These are phyloP conservation scores for Pentamera pediparva DNA, from an alignment of 53 echinoderm and acorn worm genomes.

Conservation along the genomic window DNA sequence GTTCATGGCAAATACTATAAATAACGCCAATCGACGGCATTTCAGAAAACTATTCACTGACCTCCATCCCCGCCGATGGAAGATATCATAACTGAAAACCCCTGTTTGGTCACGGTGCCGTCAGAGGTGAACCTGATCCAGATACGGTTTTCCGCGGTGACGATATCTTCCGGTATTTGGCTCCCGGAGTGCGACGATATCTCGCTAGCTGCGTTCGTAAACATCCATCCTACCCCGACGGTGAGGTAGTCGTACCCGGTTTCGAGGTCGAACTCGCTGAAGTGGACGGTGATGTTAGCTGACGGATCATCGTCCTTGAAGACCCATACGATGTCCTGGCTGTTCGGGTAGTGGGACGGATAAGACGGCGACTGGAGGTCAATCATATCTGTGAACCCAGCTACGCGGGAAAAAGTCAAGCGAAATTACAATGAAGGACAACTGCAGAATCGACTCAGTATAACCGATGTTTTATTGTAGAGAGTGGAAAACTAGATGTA, in stretches of 20 bases:
- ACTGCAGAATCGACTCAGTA: too few relatives aligned
- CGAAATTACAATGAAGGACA: too few relatives aligned
- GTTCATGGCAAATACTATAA: too few relatives aligned
- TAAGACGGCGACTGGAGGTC: not conserved
- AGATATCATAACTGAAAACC: slow-evolving; percentile 1
- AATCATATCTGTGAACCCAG: not conserved
- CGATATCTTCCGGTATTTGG: not conserved
- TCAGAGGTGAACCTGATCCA: slow-evolving; percentile 26
- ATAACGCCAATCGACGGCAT: too few relatives aligned
- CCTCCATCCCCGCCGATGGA: not conserved
- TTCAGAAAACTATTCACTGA: too few relatives aligned
- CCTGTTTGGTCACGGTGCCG: not conserved
- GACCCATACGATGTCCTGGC: not conserved
- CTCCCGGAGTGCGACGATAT: not conserved
- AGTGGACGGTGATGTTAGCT: slow-evolving; percentile 6
- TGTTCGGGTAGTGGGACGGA: slow-evolving; percentile 18
- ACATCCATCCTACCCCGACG: slow-evolving; percentile 26
- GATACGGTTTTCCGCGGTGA: not conserved
- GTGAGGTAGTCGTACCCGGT: slow-evolving; percentile 14
- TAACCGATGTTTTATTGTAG: too few relatives aligned
- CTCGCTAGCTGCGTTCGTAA: not conserved
- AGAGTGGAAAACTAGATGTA: too few relatives aligned
- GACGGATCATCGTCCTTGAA: not conserved
- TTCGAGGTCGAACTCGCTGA: slow-evolving; percentile 34
- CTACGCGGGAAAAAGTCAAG: not conserved